These are phyloP conservation scores for Myioborus miniatus DNA, from an alignment of 2,797 vertebrate genomes.

Conservation along the genomic window DNA sequence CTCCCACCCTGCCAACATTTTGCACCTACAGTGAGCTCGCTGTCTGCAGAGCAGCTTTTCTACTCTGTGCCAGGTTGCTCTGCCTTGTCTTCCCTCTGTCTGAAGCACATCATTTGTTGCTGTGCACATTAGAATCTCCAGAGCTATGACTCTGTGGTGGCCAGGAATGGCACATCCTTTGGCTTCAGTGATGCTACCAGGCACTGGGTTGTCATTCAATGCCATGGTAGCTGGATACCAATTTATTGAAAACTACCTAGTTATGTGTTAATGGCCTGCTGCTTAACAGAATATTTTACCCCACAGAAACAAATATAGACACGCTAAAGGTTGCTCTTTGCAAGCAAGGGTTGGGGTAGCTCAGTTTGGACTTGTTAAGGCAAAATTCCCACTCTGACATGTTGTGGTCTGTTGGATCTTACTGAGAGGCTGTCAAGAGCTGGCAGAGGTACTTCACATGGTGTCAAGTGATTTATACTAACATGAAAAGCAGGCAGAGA, in stretches of 20 bases:
- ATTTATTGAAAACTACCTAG: not conserved
- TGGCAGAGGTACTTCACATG: not conserved
- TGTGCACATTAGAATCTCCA: not conserved
- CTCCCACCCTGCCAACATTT: not conserved
- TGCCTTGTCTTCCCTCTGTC: not conserved
- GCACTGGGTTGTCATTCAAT: not conserved
- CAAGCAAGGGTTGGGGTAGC: not conserved
- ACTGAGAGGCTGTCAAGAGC: not conserved
- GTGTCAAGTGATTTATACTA: not conserved
- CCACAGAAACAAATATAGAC: not conserved
- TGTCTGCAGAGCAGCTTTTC: not conserved
- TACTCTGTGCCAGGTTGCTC: not conserved
- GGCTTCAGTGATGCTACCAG: not conserved
- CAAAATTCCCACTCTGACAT: not conserved
- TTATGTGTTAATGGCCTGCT: not conserved
- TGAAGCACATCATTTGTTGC: fast-evolving
- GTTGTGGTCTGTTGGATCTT: not conserved
- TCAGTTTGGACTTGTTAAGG: not conserved
- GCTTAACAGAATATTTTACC: not conserved
- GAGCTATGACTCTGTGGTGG: fast-evolving
- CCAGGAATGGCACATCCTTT: not conserved
- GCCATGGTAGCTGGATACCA: not conserved
- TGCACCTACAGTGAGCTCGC: fast-evolving
- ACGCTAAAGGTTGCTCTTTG: not conserved
- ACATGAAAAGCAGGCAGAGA: not conserved